Percentiles rank a stretch among this genome's conserved stretches.
Conservation (phyloP, 1,140 invertebrate species). For the Telenomus remus region DNA sequence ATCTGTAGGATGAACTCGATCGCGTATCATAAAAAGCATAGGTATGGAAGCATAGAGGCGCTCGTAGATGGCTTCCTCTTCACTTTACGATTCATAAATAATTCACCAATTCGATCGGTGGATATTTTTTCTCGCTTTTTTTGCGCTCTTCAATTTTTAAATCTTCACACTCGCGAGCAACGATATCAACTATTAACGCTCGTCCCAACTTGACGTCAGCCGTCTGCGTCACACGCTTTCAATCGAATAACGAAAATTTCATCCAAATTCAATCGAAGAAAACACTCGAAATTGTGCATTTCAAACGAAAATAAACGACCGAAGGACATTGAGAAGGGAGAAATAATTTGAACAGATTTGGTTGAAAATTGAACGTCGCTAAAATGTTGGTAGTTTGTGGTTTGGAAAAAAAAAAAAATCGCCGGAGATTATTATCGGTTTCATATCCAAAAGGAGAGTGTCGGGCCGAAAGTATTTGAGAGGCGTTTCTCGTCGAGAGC, state of each 20-base stretch:
- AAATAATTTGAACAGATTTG: too few species aligned
- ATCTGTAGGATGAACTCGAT: constrained; percentile 20
- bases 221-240: too few species aligned
- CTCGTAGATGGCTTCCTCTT: constrained; percentile 15
- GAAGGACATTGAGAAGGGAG: too few species aligned
- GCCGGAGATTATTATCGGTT: constrained; percentile 5
- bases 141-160: constrained; percentile 14
- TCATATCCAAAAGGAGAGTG: constrained; percentile 2
- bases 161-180: not conserved
- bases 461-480: constrained; percentile 17
- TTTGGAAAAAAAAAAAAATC: too few species aligned
- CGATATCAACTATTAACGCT: too few species aligned
- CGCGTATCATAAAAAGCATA: constrained; percentile 15
- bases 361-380: too few species aligned
- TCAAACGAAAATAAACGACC: too few species aligned
- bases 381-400: too few species aligned
- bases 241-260: too few species aligned
- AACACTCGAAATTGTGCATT: too few species aligned
- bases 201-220: too few species aligned
- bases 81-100: constrained; percentile 31
- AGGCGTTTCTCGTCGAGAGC: constrained; percentile 22
- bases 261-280: too few species aligned
- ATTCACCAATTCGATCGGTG: constrained; percentile 8
- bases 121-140: not conserved
- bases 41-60: constrained; percentile 23